phyloP scores from a whole-genome alignment of 2,797 vertebrate species.

The Tachyglossus aculeatus region DNA sequence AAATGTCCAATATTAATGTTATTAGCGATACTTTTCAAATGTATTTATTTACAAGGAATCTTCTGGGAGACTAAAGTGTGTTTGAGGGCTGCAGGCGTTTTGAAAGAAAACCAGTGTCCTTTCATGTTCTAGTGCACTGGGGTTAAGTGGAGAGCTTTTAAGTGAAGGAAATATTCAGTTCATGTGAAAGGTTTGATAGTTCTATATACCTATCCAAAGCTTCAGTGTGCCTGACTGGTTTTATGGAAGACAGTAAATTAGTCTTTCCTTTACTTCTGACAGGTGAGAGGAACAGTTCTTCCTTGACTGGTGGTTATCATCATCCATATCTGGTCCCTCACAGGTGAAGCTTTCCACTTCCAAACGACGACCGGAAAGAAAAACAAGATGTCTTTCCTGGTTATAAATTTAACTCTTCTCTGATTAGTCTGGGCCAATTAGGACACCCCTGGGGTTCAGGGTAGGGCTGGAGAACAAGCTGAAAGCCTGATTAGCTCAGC shows the following conservation, averaged over 20 bases:
- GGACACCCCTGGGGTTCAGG: constrained; percentile 76
- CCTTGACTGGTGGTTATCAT: constrained; percentile 68
- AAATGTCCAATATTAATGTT: not conserved
- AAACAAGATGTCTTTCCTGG: constrained; percentile 80
- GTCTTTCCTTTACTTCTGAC: constrained; percentile 74
- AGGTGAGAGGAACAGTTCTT: constrained; percentile 76
- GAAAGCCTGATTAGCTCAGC: constrained; percentile 81
- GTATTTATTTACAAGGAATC: constrained; percentile 24
- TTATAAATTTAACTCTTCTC: constrained; percentile 84
- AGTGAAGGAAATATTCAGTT: constrained; percentile 56
- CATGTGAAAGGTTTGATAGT: constrained; percentile 39
- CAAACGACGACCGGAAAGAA: constrained; percentile 71
- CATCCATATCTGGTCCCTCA: constrained; percentile 50
- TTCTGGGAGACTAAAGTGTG: not conserved
- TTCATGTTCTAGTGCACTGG: constrained; percentile 6
- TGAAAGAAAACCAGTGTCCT: constrained; percentile 29
- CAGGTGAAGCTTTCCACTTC: constrained; percentile 72
- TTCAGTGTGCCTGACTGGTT: constrained; percentile 64
- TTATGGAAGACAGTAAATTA: constrained; percentile 69
- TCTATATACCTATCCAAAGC: constrained; percentile 57
- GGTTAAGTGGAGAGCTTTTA: constrained; percentile 56
- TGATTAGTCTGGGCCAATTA: constrained; percentile 82
- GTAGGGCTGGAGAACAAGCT: constrained; percentile 73
- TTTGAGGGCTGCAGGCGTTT: constrained; percentile 29
- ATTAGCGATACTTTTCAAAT: not conserved